Percentiles rank a stretch among this genome's conserved stretches.
phyloP scores from a whole-genome alignment of 2,888 invertebrate genomes.

The Agrotis clavis region DNA sequence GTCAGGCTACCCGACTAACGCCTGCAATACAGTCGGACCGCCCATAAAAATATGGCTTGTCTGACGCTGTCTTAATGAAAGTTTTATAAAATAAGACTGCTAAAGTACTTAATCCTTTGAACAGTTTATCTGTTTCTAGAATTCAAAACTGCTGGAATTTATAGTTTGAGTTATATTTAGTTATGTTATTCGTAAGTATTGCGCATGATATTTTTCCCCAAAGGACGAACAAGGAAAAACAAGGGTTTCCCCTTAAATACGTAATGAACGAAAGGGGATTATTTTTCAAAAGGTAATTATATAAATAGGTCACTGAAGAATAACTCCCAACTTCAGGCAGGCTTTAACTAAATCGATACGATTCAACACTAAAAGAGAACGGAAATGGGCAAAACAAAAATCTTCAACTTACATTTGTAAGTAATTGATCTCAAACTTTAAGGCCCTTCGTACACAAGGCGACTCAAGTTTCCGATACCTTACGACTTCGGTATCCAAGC shows the following conservation, averaged over 20 bases:
- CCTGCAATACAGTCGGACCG: too few species aligned
- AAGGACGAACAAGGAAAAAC: not conserved
- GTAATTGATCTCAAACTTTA: conserved; percentile 5
- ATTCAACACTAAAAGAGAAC: not conserved
- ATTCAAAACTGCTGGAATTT: not conserved
- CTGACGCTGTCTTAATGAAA: too few species aligned
- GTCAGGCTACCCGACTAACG: too few species aligned
- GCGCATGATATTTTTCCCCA: not conserved
- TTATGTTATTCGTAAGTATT: not conserved
- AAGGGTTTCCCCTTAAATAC: not conserved
- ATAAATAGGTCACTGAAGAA: not conserved
- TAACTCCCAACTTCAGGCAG: not conserved
- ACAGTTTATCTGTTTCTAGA: not conserved
- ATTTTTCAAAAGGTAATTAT: not conserved
- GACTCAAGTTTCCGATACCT: too few species aligned
- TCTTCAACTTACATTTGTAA: conserved; percentile 2
- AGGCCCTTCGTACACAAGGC: too few species aligned
- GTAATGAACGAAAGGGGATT: not conserved
- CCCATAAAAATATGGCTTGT: too few species aligned
- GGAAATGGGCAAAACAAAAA: not conserved
- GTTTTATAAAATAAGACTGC: not conserved
- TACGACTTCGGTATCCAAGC: too few species aligned
- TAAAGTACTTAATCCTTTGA: not conserved
- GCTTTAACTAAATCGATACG: not conserved
- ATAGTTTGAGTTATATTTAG: not conserved